Evolutionary conservation across 2,888 invertebrate genomes (phyloP).

Genomic region (Pristionchus japonicus): DNA sequence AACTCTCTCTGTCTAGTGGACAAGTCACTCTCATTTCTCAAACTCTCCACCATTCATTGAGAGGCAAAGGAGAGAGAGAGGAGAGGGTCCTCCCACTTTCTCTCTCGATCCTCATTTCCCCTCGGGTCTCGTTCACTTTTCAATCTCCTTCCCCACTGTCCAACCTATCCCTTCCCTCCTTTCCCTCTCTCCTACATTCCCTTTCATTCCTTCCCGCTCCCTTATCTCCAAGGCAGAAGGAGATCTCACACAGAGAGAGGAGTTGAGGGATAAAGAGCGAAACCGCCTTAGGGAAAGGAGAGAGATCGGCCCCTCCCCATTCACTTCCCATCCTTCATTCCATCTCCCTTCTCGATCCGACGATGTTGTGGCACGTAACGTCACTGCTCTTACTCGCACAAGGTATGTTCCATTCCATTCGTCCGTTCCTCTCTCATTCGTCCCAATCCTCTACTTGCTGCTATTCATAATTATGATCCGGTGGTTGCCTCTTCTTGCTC

Average conservation of each 20-base stretch:
- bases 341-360: neutral
- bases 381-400: constrained; percentile 25
- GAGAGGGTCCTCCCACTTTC: constrained; percentile 29
- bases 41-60: constrained; percentile 24
- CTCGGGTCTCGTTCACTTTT: constrained; percentile 25
- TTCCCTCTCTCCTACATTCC: neutral
- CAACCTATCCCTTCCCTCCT: constrained; percentile 43
- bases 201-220: constrained; percentile 6
- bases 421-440: neutral
- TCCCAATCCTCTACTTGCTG: neutral
- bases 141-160: constrained; percentile 25
- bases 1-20: constrained; percentile 29
- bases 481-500: neutral
- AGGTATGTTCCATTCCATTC: neutral
- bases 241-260: neutral
- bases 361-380: constrained; percentile 35
- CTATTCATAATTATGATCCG: constrained; percentile 39
- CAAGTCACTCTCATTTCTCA: constrained; percentile 40
- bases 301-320: constrained; percentile 39
- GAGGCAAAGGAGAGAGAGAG: constrained; percentile 1
- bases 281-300: constrained; percentile 47
- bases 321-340: constrained; percentile 25
- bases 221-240: constrained; percentile 40
- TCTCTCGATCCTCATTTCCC: constrained; percentile 43
- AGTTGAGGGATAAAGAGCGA: constrained; percentile 43